phyloP scores from a whole-genome alignment of 2,797 vertebrate species.

The Percopsis omiscomaycus region DNA sequence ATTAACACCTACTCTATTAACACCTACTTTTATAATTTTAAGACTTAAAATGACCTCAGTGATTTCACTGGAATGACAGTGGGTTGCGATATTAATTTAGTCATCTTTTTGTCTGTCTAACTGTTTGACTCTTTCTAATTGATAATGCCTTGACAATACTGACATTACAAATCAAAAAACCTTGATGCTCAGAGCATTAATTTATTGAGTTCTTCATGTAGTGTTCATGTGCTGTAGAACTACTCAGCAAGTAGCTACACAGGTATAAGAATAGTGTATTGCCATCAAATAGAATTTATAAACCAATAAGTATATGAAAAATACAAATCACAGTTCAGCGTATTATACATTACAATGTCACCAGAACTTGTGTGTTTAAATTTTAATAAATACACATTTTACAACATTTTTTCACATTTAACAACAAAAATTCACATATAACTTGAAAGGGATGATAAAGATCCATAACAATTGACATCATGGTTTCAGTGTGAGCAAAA shows the following conservation, averaged over 20 bases:
- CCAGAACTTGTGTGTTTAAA: constrained; percentile 12
- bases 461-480: constrained; percentile 5
- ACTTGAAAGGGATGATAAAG: constrained; percentile 8
- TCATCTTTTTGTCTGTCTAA: neutral
- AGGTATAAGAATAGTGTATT: neutral
- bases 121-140: no score
- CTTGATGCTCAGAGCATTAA: neutral
- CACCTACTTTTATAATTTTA: constrained; percentile 57
- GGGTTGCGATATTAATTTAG: neutral
- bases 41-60: constrained; percentile 48
- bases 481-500: constrained; percentile 17
- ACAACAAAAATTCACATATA: constrained; percentile 31
- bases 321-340: constrained; percentile 22
- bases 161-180: constrained; percentile 8
- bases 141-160: no score
- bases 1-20: constrained; percentile 54
- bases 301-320: constrained; percentile 11
- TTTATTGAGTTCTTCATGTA: constrained; percentile 1
- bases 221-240: neutral
- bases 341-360: constrained; percentile 13
- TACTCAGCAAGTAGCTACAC: constrained; percentile 12
- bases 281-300: neutral
- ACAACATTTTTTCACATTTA: constrained; percentile 15
- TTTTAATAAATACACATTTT: constrained; percentile 24
- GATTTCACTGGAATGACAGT: constrained; percentile 31